Evolutionary conservation across 2,888 invertebrate genomes (phyloP), one percentile per base, ranked within the genome.

Genomic region (Agrilus cyanescens): DNA sequence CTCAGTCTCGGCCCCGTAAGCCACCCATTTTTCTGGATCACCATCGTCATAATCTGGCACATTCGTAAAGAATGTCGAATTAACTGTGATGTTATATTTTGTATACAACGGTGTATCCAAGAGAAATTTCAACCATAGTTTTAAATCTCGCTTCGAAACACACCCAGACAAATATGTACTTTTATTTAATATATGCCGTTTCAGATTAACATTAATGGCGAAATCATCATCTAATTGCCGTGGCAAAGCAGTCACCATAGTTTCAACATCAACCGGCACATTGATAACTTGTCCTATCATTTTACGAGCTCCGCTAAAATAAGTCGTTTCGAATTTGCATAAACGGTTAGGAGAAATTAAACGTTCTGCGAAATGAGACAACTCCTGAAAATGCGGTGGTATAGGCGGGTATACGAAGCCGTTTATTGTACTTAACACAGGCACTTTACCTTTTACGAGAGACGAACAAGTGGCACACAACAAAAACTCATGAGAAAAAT

Each of bases 141-240:
- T 54, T 32, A 54, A 35, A 20, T 32, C 39, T 39, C 38, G 30
- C 32, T 53, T 56, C 2, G 47, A 53, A 2, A 55, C 40, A 32
- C 53, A 34, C n/a, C 55, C 55, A 13, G 44, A 41, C 10, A 58
- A 32, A 43, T 53, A 56, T 35, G 46, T 52, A 7, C 51, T 48
- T 49, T 53, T 56, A 44, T 54, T 51, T 32, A 50, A 47, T 46
- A 38, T 37, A 36, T 37, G 50, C 12, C 46, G 35, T 40, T 53
- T 53, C 4, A 57, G 54, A 40, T 57, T 48, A 13, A 57, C 56
- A 38, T 50, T 49, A 20, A 56, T 45, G 29, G 43, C 44, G 44
- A 51, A 44, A 46, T 59, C 57, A 37, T 57, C 57, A 39, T 56
- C 52, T 15, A 56, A 12, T 13, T 49, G 29, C 40, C 56, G 53